A percentile compares a stretch with the other conserved stretches of the same genome.
Conservation (phyloP, 2,888 invertebrate genomes). For the Monopis laevigella region DNA sequence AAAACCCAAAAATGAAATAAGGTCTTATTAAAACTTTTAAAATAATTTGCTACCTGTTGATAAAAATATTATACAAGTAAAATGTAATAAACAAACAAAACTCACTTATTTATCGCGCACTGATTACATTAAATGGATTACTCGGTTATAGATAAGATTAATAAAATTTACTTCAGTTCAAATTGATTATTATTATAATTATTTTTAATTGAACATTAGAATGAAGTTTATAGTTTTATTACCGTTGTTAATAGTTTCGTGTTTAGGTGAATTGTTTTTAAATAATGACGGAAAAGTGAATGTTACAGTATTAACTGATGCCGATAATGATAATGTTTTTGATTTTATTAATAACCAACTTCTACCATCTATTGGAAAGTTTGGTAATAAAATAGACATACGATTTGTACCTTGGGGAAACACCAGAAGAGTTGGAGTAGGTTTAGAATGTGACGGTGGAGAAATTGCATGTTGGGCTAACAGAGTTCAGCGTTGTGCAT, state of each 20-base stretch:
- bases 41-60: too few species aligned
- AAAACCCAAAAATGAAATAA: too few species aligned
- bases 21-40: too few species aligned
- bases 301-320: constrained; percentile 23
- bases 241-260: neutral
- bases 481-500: constrained; percentile 43
- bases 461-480: constrained; percentile 49
- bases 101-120: too few species aligned
- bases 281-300: constrained; percentile 41
- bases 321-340: neutral
- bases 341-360: neutral
- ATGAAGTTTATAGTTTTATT: too few species aligned
- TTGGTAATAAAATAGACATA: constrained; percentile 37
- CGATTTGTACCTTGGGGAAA: constrained; percentile 57
- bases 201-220: neutral
- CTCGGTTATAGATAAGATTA: neutral
- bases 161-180: neutral
- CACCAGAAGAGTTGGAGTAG: constrained; percentile 28
- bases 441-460: constrained; percentile 37
- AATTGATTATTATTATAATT: neutral
- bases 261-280: constrained; percentile 16
- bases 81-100: too few species aligned
- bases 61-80: too few species aligned
- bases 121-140: too few species aligned
- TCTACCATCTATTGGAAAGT: constrained; percentile 17